A percentile compares a stretch with the other conserved stretches of the same genome.
Conservation (phyloP, 2,113 vertebrate species). For the Zapornia atra region DNA sequence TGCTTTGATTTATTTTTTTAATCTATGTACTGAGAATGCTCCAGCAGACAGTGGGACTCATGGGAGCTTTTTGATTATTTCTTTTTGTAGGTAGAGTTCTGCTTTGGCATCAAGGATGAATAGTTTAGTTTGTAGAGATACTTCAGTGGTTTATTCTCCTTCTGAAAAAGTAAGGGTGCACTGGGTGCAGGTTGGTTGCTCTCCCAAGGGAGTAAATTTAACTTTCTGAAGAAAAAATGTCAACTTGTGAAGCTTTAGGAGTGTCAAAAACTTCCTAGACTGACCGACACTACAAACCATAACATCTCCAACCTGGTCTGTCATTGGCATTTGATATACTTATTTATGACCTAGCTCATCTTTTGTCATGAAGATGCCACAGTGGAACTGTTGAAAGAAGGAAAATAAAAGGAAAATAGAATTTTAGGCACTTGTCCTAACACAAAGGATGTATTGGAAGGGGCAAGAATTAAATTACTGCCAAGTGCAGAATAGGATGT, state of each 20-base stretch:
- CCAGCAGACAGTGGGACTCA: neutral
- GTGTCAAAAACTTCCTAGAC: neutral
- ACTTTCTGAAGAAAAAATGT: neutral
- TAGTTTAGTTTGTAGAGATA: neutral
- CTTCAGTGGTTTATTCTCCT: neutral
- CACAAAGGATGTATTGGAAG: neutral
- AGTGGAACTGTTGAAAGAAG: neutral
- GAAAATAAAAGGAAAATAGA: neutral
- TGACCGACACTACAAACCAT: neutral
- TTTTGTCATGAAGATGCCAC: neutral
- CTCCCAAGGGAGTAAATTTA: neutral
- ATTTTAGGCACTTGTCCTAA: neutral
- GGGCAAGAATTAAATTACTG: neutral
- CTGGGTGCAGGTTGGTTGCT: neutral
- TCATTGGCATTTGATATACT: neutral
- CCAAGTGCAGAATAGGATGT: neutral
- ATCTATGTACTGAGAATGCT: neutral
- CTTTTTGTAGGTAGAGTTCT: neutral
- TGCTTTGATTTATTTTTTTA: slow-evolving; percentile 28
- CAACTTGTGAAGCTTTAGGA: neutral
- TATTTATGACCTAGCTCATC: neutral
- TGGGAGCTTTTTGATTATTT: neutral
- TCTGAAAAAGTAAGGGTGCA: neutral
- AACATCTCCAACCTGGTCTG: no score
- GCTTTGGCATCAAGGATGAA: neutral